Percentiles rank a stretch among this genome's conserved stretches.
Evolutionary conservation across 2,888 invertebrate genomes (phyloP).

Genomic region (Eurytoma californica): DNA sequence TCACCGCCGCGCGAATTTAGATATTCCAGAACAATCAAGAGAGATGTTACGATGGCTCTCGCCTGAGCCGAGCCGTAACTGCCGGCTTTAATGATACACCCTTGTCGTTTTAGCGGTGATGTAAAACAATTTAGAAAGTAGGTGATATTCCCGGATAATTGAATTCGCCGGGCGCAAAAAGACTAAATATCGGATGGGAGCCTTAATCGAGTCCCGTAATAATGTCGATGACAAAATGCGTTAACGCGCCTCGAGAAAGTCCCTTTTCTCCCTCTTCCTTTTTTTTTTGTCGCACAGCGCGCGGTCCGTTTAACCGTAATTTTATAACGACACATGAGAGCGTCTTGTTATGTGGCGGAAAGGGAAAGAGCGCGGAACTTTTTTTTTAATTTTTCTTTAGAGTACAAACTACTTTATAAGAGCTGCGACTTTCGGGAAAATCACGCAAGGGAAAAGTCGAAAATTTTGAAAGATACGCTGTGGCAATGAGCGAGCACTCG

Average conservation of each 20-base stretch:
- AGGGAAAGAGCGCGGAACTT: no score
- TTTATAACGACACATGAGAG: no score
- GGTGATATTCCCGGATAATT: conserved; percentile 39
- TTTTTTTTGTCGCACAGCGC: neutral
- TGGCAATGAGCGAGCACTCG: no score
- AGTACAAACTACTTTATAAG: no score
- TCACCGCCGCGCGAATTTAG: neutral
- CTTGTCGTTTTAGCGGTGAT: conserved; percentile 28
- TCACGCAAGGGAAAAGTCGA: no score
- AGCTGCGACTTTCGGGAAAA: no score
- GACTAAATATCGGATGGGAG: neutral
- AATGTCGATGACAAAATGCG: neutral
- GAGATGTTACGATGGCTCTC: conserved; percentile 2
- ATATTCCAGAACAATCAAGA: conserved; percentile 24
- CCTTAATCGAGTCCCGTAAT: conserved; percentile 23
- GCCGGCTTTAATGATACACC: conserved; percentile 19
- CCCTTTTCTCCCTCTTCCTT: neutral
- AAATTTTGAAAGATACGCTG: no score
- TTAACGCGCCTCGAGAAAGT: neutral
- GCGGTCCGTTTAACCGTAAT: neutral
- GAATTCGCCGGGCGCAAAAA: conserved; percentile 18
- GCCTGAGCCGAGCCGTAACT: conserved; percentile 6
- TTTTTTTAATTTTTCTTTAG: no score
- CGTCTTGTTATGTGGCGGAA: no score
- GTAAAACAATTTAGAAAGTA: conserved; percentile 48